Evolutionary conservation across 2,888 invertebrate species (phyloP), one percentile per base, ranked within the genome.

Genomic region (Orthonevra nobilis): DNA sequence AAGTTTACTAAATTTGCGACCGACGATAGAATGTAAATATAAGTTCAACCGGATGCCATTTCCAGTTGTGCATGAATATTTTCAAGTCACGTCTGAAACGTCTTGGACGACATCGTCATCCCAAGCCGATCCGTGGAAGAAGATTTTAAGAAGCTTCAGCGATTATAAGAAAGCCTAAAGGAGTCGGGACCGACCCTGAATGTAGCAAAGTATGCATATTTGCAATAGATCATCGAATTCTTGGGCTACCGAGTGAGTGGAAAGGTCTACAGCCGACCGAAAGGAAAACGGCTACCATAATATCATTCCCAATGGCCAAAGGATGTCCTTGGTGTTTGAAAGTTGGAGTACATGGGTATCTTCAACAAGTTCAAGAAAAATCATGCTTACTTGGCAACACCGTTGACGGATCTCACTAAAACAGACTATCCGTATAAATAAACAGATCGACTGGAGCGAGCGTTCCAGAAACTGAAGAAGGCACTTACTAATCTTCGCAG

Each of bases 101-200:
- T 28, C 5, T 38, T 63, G 46, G 52, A 66, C 7, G 46, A 56
- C 36, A 17, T 38, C 6, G 66, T 56, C 1, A 44, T 66, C n/a
- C 46, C 66, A 2, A 9, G 40, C 0, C 17, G 20, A 10, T 7
- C 40, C 2, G 12, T 50, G 2, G 36, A 20, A 26, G 46, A 58
- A 3, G 58, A 46, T 1, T 5, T 61, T 26, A n/a, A 10, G 9
- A 30, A 50, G 12, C 10, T 50, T 1, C 14, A 32, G 10, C 30
- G 7, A 9, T 42, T 58, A 14, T 12, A 42, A n/a, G 3, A 30
- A 12, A 32, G 42, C 2, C 12, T 56, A 0, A n/a, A 30, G 2
- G 30, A 32, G 0, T 17, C 42, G 1, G 44, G 44, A 4, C 14
- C 32, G 9, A 42, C 30, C 0, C 12, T 42, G 7, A 56, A 42